Evolutionary conservation across 2,888 invertebrate genomes (phyloP).

Genomic region (Hymenopus coronatus): DNA sequence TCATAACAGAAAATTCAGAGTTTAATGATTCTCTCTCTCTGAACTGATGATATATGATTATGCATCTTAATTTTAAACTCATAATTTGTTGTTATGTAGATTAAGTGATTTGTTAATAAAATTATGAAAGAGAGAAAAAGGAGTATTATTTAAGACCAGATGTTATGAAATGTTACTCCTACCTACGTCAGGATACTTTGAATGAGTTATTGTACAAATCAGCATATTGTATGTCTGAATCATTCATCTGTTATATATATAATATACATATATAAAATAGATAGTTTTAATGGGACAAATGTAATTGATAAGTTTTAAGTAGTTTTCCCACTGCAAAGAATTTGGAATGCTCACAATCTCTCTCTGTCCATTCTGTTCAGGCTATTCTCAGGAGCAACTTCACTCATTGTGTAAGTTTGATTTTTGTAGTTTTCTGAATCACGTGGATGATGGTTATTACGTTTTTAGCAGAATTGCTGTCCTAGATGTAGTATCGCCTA

Average conservation of each 20-base stretch:
- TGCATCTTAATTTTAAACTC: not conserved
- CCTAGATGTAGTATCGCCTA: not conserved
- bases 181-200: not conserved
- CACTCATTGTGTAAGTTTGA: slow-evolving; percentile 60
- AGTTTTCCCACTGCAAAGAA: not conserved
- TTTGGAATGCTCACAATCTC: slow-evolving; percentile 11
- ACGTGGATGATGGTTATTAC: not conserved
- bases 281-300: not conserved
- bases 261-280: not conserved
- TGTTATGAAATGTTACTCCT: not conserved
- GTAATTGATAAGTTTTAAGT: not conserved
- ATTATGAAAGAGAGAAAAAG: not conserved
- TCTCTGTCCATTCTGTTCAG: slow-evolving; percentile 43
- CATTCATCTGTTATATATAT: not conserved
- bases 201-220: not conserved
- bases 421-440: not conserved
- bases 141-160: not conserved
- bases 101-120: not conserved
- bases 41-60: not conserved
- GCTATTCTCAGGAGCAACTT: slow-evolving; percentile 62
- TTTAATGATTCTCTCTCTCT: not conserved
- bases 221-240: not conserved
- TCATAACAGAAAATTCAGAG: not conserved
- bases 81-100: not conserved
- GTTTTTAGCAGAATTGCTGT: not conserved